Evolutionary conservation across 2,113 vertebrate species (phyloP).

Genomic region (Antechinus stuartii): DNA sequence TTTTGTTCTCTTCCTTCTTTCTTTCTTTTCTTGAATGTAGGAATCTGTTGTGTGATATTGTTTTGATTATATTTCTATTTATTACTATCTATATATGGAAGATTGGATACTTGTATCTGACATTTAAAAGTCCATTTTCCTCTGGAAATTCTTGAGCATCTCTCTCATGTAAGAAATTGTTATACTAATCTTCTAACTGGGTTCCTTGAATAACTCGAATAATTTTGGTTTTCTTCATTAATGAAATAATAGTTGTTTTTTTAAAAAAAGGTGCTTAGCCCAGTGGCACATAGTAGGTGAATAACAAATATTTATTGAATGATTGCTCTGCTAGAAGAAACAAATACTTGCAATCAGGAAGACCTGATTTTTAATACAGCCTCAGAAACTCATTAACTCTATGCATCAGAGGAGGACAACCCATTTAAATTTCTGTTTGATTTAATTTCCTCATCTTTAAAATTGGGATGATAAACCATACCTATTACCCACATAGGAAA

Average conservation of each 20-base stretch:
- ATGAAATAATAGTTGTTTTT: neutral
- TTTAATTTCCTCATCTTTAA: neutral
- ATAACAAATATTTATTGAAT: neutral
- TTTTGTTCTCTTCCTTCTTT: constrained; percentile 26
- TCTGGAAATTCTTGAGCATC: neutral
- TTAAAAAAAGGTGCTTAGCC: neutral
- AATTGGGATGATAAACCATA: neutral
- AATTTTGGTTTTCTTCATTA: neutral
- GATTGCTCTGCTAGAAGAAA: neutral
- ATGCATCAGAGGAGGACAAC: neutral
- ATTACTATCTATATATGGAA: neutral
- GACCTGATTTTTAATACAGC: neutral
- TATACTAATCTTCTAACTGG: neutral
- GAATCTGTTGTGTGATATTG: neutral
- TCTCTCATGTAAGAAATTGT: neutral
- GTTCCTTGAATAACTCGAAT: neutral
- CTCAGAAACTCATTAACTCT: neutral
- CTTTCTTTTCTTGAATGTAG: constrained; percentile 4
- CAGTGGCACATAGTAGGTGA: neutral
- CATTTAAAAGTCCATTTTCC: neutral
- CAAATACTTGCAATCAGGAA: neutral
- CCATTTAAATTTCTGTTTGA: neutral
- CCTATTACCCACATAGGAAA: neutral
- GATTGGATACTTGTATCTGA: neutral
- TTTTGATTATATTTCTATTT: neutral